A percentile compares a stretch with the other conserved stretches of the same genome.
phyloP scores from a whole-genome alignment of 2,888 invertebrate species.

The Leptinotarsa haldemani region DNA sequence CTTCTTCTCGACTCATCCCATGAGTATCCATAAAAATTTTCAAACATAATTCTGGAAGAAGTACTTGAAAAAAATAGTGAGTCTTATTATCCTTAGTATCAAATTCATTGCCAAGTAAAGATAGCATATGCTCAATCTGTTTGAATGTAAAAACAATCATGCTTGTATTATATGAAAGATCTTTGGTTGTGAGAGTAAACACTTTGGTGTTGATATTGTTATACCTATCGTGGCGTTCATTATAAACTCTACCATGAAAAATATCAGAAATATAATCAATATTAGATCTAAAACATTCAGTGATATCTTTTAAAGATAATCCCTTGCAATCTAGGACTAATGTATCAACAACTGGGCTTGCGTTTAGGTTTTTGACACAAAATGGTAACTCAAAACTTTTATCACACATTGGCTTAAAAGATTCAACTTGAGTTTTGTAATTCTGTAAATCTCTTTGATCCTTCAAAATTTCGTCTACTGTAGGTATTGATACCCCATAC shows the following conservation, averaged over 20 bases:
- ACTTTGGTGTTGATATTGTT: slow-evolving; percentile 32
- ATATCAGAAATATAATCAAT: slow-evolving; percentile 42
- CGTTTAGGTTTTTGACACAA: slow-evolving; percentile 24
- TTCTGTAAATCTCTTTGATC: slow-evolving; percentile 45
- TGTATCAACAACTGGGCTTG: slow-evolving; percentile 3
- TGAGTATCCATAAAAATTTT: slow-evolving; percentile 59
- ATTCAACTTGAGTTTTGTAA: slow-evolving; percentile 42
- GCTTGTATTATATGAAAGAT: slow-evolving; percentile 56
- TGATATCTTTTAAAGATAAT: slow-evolving; percentile 44
- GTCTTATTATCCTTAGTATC: slow-evolving; percentile 49
- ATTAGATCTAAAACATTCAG: slow-evolving; percentile 45
- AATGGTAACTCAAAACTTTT: slow-evolving; percentile 38
- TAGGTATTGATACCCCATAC: slow-evolving; percentile 51
- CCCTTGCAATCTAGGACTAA: slow-evolving; percentile 49
- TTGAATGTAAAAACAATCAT: slow-evolving; percentile 55
- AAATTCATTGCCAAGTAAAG: slow-evolving; percentile 51
- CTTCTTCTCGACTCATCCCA: slow-evolving; percentile 51
- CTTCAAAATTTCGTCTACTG: slow-evolving; percentile 48
- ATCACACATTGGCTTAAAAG: slow-evolving; percentile 39
- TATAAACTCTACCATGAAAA: slow-evolving; percentile 44
- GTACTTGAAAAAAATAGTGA: slow-evolving; percentile 58
- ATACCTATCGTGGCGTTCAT: slow-evolving; percentile 44
- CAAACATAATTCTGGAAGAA: slow-evolving; percentile 59
- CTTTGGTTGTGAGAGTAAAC: slow-evolving; percentile 40
- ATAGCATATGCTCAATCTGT: slow-evolving; percentile 54